phyloP scores from a whole-genome alignment of 2,797 vertebrate genomes.

The Amblyopsis hoosieri region DNA sequence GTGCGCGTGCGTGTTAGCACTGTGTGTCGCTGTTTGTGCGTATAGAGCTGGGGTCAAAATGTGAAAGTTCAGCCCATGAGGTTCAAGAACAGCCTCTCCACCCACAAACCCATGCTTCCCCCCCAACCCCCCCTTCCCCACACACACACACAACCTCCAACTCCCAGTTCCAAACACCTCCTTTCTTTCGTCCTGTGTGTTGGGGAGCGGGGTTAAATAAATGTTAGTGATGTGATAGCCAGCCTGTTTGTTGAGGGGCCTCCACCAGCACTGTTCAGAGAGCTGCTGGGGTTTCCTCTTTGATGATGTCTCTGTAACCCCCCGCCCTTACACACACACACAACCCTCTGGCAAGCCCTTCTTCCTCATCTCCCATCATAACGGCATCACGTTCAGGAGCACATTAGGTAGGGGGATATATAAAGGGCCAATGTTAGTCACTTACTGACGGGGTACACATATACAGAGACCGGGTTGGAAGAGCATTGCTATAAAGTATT shows the following conservation, averaged over 20 bases:
- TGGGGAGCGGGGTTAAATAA: constrained; percentile 97
- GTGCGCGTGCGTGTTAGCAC: constrained; percentile 13
- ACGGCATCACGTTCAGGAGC: background rate
- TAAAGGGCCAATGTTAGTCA: background rate
- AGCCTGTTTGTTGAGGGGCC: constrained; percentile 91
- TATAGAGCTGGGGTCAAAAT: constrained; percentile 60
- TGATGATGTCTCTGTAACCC: constrained; percentile 60
- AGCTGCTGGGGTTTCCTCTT: constrained; percentile 76
- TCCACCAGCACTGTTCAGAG: constrained; percentile 63
- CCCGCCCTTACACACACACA: constrained; percentile 26
- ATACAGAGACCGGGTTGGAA: too few relatives aligned
- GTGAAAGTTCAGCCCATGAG: constrained; percentile 78
- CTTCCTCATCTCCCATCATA: background rate
- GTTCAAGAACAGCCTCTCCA: constrained; percentile 67
- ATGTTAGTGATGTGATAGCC: constrained; percentile 99
- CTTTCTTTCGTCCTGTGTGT: constrained; percentile 77
- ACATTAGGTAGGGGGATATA: background rate
- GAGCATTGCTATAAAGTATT: background rate
- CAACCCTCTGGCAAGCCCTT: constrained; percentile 10
- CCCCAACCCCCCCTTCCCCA: constrained; percentile 53
- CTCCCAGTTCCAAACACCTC: constrained; percentile 70
- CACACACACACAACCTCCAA: constrained; percentile 42
- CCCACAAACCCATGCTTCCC: constrained; percentile 55
- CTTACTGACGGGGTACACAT: too few relatives aligned
- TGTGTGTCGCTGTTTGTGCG: background rate